A percentile compares a stretch with the other conserved stretches of the same genome.
Evolutionary conservation across 2,888 invertebrate genomes (phyloP).

Genomic region (Nephrocerus scutellatus): DNA sequence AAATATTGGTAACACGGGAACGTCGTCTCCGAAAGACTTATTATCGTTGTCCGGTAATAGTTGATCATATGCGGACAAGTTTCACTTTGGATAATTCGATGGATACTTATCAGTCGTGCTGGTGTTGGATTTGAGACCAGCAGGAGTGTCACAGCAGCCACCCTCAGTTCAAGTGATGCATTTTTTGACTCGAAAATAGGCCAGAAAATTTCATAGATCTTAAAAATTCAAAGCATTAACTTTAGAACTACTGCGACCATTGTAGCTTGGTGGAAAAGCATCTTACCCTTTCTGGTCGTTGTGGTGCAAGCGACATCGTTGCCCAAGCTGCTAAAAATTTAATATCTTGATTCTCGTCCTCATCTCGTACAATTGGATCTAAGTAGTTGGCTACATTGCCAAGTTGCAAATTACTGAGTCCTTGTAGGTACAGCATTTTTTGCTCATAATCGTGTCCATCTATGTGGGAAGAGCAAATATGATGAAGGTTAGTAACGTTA

Average conservation of each 20-base stretch:
- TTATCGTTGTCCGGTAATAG: constrained; percentile 65
- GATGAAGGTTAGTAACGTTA: too few species aligned
- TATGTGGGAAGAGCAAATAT: constrained; percentile 41
- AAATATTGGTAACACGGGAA: constrained; percentile 61
- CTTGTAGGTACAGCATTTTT: constrained; percentile 65
- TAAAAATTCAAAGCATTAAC: constrained; percentile 4
- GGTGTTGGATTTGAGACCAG: constrained; percentile 59
- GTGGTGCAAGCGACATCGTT: constrained; percentile 50
- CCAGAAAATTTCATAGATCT: constrained; percentile 58
- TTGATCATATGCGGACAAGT: constrained; percentile 59
- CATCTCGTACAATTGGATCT: constrained; percentile 53
- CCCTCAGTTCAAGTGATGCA: constrained; percentile 60
- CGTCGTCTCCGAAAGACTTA: constrained; percentile 59
- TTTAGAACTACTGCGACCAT: not conserved
- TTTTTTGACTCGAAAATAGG: constrained; percentile 62
- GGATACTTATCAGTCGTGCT: constrained; percentile 60
- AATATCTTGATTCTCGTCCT: constrained; percentile 46
- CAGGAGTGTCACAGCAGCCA: constrained; percentile 59
- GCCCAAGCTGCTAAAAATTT: constrained; percentile 64
- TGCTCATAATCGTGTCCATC: constrained; percentile 61
- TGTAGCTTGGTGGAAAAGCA: not conserved
- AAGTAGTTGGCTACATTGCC: constrained; percentile 52
- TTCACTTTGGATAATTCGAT: constrained; percentile 59
- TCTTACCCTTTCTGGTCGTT: constrained; percentile 50
- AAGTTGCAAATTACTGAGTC: constrained; percentile 59